Conservation (phyloP, 2,797 vertebrate species). For the Hipposideros larvatus region DNA sequence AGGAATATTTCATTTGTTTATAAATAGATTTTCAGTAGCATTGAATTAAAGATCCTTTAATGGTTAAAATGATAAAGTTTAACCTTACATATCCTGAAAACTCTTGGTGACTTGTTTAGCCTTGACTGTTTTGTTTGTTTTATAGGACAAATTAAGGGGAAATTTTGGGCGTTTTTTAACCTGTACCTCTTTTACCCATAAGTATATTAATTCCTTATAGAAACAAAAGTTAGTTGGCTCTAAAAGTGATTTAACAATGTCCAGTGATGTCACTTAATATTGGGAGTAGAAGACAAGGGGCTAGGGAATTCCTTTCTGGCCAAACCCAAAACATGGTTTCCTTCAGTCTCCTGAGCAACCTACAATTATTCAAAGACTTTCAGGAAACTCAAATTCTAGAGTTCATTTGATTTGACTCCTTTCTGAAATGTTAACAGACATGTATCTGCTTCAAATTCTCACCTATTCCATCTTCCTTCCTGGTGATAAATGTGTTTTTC, state of each 20-base stretch:
- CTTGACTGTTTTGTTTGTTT: conserved; percentile 36
- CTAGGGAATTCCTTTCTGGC: not conserved
- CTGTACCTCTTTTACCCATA: conserved; percentile 2
- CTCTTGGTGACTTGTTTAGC: not conserved
- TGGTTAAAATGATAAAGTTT: conserved; percentile 10
- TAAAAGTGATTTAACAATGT: not conserved
- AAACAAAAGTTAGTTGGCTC: conserved; percentile 43
- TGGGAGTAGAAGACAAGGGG: not conserved
- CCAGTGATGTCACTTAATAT: conserved; percentile 20
- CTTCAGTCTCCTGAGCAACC: not conserved
- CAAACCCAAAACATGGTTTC: not conserved
- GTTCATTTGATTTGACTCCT: conserved; percentile 13
- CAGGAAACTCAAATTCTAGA: conserved; percentile 28
- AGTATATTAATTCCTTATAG: conserved; percentile 17
- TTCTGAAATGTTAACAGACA: conserved; percentile 37
- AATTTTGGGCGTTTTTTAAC: not conserved
- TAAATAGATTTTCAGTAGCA: conserved; percentile 20
- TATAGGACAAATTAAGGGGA: not conserved
- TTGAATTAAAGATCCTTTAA: conserved; percentile 53
- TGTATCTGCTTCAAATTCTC: not conserved
- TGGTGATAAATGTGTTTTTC: not conserved
- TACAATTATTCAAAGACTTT: conserved; percentile 32
- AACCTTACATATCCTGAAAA: conserved; percentile 38
- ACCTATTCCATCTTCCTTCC: conserved; percentile 27
- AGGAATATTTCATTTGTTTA: not conserved